phyloP scores from a whole-genome alignment of 2,797 vertebrate species.

The Acipenser transmontanus region DNA sequence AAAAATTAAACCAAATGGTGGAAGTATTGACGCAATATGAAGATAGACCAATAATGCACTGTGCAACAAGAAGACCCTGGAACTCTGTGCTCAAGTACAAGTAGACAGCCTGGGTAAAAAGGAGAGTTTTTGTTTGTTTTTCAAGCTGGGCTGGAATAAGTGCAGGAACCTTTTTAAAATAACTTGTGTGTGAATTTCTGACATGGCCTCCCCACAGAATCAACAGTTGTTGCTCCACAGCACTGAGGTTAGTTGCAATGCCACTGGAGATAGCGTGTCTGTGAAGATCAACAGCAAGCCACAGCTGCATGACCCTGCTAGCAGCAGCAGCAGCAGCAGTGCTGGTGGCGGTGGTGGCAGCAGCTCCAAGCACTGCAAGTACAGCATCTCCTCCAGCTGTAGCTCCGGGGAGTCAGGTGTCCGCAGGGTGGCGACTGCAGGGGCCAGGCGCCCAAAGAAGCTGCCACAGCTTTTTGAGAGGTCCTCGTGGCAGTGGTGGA shows the following conservation, averaged over 20 bases:
- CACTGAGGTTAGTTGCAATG: slow-evolving; percentile 87
- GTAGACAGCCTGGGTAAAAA: slow-evolving; percentile 41
- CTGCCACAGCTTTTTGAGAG: slow-evolving; percentile 87
- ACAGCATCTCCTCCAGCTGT: slow-evolving; percentile 91
- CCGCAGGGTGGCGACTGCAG: slow-evolving; percentile 48
- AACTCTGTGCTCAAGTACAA: slow-evolving; percentile 49
- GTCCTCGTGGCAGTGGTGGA: slow-evolving; percentile 90
- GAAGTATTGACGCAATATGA: slow-evolving; percentile 53
- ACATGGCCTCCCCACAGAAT: slow-evolving; percentile 84
- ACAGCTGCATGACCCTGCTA: slow-evolving; percentile 40
- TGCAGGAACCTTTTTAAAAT: slow-evolving; percentile 15
- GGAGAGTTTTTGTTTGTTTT: background rate
- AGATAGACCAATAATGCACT: slow-evolving; percentile 47
- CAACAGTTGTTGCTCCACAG: slow-evolving; percentile 74
- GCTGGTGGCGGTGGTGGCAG: slow-evolving; percentile 53
- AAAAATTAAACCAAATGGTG: slow-evolving; percentile 18
- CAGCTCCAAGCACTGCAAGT: slow-evolving; percentile 76
- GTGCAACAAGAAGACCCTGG: slow-evolving; percentile 50
- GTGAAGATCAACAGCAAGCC: slow-evolving; percentile 74
- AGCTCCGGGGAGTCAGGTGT: slow-evolving; percentile 82
- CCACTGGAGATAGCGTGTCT: slow-evolving; percentile 75
- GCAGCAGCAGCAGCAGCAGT: slow-evolving; percentile 43
- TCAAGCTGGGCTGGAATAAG: no score
- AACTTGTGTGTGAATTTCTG: slow-evolving; percentile 32
- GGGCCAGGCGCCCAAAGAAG: slow-evolving; percentile 50